A percentile compares a stretch with the other conserved stretches of the same genome.
phyloP scores from a whole-genome alignment of 2,113 vertebrate genomes.

The zebrafish (Danio rerio) region DNA sequence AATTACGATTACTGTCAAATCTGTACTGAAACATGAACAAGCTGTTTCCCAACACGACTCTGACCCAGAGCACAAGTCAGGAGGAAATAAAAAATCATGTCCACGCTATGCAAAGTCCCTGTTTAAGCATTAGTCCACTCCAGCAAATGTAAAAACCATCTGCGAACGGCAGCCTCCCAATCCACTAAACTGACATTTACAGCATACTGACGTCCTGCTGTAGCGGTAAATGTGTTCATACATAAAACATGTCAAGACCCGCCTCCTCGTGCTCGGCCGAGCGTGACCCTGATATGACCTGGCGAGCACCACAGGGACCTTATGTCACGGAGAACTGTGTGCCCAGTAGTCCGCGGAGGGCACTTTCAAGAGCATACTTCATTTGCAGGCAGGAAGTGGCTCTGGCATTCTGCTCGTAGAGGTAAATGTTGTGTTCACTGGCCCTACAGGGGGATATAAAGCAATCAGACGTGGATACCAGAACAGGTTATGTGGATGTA shows the following conservation, averaged over 20 bases:
- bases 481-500: background rate
- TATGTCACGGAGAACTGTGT: conserved; percentile 40
- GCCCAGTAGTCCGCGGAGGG: conserved; percentile 33
- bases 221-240: conserved; percentile 65
- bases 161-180: conserved; percentile 27
- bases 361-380: conserved; percentile 39
- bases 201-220: conserved; percentile 40
- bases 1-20: background rate
- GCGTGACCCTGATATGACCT: conserved; percentile 46
- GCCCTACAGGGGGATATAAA: conserved; percentile 19
- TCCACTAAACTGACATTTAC: conserved; percentile 62
- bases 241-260: conserved; percentile 66
- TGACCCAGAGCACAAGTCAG: background rate
- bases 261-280: conserved; percentile 18
- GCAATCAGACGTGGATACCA: conserved; percentile 6
- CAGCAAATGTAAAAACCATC: conserved; percentile 43
- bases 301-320: background rate
- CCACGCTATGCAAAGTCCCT: background rate
- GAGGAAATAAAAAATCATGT: background rate
- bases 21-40: background rate
- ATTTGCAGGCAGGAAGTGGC: conserved; percentile 43
- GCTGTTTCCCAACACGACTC: background rate
- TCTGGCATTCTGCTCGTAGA: conserved; percentile 23
- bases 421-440: conserved; percentile 34
- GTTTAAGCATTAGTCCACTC: conserved; percentile 13